Percentiles rank a stretch among this genome's conserved stretches.
phyloP scores from a whole-genome alignment of 1,140 invertebrate species.

The Drosophila lacertosa region DNA sequence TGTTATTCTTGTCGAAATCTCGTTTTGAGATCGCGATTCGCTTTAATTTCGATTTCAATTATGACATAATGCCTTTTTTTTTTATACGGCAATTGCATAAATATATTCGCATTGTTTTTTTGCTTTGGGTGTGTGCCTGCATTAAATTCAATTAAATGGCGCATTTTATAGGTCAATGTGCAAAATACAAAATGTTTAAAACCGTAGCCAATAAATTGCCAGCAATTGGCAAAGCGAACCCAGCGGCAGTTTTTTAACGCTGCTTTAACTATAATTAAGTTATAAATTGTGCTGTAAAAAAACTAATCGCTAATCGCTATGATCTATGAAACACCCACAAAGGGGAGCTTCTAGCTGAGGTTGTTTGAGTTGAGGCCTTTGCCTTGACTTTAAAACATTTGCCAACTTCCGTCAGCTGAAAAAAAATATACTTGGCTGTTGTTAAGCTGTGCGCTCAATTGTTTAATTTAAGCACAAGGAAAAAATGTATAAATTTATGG shows the following conservation, averaged over 20 bases:
- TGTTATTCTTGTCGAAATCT: conserved; percentile 16
- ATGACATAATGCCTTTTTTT: conserved; percentile 71
- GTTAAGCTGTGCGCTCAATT: conserved; percentile 44
- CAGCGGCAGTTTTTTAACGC: conserved; percentile 69
- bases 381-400: conserved; percentile 36
- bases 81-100: conserved; percentile 40
- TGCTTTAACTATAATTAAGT: conserved; percentile 76
- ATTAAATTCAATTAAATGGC: conserved; percentile 57
- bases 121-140: conserved; percentile 7
- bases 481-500: conserved; percentile 38
- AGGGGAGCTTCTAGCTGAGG: neutral
- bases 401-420: conserved; percentile 40
- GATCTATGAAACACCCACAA: conserved; percentile 69
- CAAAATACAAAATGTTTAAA: conserved; percentile 37
- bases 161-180: conserved; percentile 65
- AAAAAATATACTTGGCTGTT: conserved; percentile 27
- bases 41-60: conserved; percentile 42
- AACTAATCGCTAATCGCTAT: conserved; percentile 56
- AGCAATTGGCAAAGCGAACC: conserved; percentile 56
- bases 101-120: conserved; percentile 31
- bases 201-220: conserved; percentile 47
- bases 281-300: conserved; percentile 63
- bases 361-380: conserved; percentile 28
- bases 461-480: conserved; percentile 40
- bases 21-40: conserved; percentile 23